These are phyloP conservation scores for Drosophila busckii DNA, from an alignment of 1,140 invertebrate genomes.

Conservation along the genomic window DNA sequence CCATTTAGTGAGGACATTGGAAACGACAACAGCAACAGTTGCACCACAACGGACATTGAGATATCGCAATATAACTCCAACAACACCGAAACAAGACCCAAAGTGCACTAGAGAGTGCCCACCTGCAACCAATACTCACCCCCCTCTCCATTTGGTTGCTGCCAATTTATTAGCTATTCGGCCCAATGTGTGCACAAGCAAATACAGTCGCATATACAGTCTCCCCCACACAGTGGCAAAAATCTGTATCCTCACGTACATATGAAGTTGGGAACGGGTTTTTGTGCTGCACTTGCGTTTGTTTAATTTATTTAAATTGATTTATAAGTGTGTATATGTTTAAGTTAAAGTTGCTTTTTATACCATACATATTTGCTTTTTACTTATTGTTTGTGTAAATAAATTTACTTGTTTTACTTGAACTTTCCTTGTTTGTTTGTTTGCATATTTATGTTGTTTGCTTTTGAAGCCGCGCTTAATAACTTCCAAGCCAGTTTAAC, in stretches of 20 bases:
- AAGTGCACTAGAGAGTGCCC: conserved; percentile 44
- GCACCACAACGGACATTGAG: conserved; percentile 56
- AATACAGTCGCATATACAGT: conserved; percentile 25
- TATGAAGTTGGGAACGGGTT: conserved; percentile 17
- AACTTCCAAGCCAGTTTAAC: conserved; percentile 59
- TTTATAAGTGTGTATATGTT: conserved; percentile 1
- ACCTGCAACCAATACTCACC: conserved; percentile 1
- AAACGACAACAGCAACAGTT: conserved; percentile 31
- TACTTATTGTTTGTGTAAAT: conserved; percentile 8
- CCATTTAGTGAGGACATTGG: conserved; percentile 58
- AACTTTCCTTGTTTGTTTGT: conserved; percentile 3
- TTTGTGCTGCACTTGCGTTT: conserved; percentile 33
- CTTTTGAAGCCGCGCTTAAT: conserved; percentile 70
- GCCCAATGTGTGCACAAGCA: conserved; percentile 21
- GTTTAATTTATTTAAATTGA: conserved; percentile 17
- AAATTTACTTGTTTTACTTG: not conserved
- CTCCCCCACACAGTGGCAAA: conserved; percentile 18
- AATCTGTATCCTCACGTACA: conserved; percentile 2
- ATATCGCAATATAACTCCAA: conserved; percentile 52
- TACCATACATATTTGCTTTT: conserved; percentile 9
- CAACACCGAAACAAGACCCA: conserved; percentile 20
- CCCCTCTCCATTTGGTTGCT: conserved; percentile 4
- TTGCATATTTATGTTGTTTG: conserved; percentile 15
- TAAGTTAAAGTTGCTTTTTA: conserved; percentile 7
- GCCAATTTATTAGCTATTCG: conserved; percentile 30